Conservation (phyloP, 2,888 invertebrate species). For the Eumerus sabulonum region DNA sequence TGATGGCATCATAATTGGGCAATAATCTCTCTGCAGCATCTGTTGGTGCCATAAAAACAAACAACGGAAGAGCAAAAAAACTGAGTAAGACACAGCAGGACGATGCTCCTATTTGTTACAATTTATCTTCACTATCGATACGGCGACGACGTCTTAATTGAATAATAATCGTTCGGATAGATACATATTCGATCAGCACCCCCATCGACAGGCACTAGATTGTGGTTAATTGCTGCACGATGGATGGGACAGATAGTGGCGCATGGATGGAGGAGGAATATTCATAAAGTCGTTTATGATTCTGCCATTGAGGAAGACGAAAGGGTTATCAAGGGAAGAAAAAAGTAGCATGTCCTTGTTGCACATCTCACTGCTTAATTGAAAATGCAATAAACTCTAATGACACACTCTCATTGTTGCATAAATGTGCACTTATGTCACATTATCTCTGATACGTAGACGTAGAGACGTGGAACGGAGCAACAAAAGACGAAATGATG, state of each 20-base stretch:
- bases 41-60: slow-evolving; percentile 77
- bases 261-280: slow-evolving; percentile 43
- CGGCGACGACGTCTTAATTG: slow-evolving; percentile 59
- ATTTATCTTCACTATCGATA: slow-evolving; percentile 68
- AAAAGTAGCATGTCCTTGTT: neutral
- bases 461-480: slow-evolving; percentile 21
- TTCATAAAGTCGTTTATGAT: slow-evolving; percentile 61
- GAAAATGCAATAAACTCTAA: slow-evolving; percentile 60
- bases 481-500: no score
- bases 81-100: slow-evolving; percentile 40
- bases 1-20: slow-evolving; percentile 77
- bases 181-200: slow-evolving; percentile 46
- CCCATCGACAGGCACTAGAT: slow-evolving; percentile 7
- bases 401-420: slow-evolving; percentile 47
- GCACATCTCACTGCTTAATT: slow-evolving; percentile 22
- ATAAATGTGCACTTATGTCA: slow-evolving; percentile 53
- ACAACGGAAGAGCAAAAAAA: slow-evolving; percentile 36
- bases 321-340: slow-evolving; percentile 3
- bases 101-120: slow-evolving; percentile 62
- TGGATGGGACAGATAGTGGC: slow-evolving; percentile 8
- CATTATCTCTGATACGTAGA: slow-evolving; percentile 54
- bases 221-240: slow-evolving; percentile 29
- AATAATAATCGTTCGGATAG: slow-evolving; percentile 68
- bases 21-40: slow-evolving; percentile 79
- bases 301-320: slow-evolving; percentile 3